phyloP scores from a whole-genome alignment of 2,888 invertebrate genomes.

The Cerceris rybyensis region DNA sequence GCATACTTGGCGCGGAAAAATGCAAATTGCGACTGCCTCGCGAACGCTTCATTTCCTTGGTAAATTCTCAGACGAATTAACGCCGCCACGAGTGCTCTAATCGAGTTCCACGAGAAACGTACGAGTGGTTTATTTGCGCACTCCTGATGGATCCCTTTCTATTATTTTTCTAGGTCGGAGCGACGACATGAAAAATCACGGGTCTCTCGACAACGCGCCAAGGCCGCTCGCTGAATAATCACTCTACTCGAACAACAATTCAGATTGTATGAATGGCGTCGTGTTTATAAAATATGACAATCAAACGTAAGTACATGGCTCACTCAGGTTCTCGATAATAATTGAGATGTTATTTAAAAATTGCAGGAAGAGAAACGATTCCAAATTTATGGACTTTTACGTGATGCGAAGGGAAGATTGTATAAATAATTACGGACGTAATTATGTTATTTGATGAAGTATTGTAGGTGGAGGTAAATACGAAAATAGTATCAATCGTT shows the following conservation, averaged over 20 bases:
- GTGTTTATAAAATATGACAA: conserved; percentile 66
- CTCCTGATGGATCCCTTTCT: conserved; percentile 23
- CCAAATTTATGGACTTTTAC: not conserved
- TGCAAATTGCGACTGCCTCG: no score
- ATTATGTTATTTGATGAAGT: no score
- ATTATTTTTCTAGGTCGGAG: conserved; percentile 43
- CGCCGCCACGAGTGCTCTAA: not conserved
- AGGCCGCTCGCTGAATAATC: conserved; percentile 47
- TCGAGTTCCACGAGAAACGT: conserved; percentile 16
- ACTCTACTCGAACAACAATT: conserved; percentile 39
- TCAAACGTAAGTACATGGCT: conserved; percentile 34
- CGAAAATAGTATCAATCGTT: no score
- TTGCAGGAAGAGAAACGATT: not conserved
- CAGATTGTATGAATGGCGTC: conserved; percentile 16
- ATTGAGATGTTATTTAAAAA: conserved; percentile 6
- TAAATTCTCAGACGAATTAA: conserved; percentile 5
- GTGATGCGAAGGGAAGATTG: no score
- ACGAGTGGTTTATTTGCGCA: conserved; percentile 42
- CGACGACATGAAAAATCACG: conserved; percentile 52
- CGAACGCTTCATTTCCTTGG: not conserved
- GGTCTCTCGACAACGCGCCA: conserved; percentile 9
- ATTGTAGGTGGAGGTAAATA: no score
- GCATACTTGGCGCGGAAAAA: no score
- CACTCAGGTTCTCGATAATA: conserved; percentile 7
- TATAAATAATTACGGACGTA: no score